Evolutionary conservation across 2,888 invertebrate species (phyloP).

Genomic region (Amphiduros pacificus): DNA sequence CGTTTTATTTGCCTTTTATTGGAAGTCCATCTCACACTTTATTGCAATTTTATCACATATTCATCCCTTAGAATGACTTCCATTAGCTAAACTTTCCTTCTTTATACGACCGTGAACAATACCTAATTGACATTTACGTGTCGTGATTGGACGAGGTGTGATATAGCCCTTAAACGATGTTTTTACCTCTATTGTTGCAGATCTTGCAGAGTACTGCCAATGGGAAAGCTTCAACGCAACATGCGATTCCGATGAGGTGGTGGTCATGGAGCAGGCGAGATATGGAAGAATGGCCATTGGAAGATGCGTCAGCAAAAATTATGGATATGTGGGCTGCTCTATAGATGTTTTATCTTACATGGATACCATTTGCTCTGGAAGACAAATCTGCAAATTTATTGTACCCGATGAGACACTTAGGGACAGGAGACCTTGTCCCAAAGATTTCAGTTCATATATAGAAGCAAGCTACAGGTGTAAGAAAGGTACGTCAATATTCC

Average conservation of each 20-base stretch:
- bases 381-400: slow-evolving; percentile 21
- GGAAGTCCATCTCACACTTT: too few species aligned
- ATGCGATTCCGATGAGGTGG: slow-evolving; percentile 12
- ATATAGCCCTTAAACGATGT: too few species aligned
- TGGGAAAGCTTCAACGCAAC: slow-evolving; percentile 17
- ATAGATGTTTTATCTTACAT: slow-evolving; percentile 23
- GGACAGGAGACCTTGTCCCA: slow-evolving; percentile 26
- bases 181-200: slow-evolving; percentile 6
- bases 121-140: too few species aligned
- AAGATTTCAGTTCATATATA: slow-evolving; percentile 28
- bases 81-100: too few species aligned
- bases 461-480: slow-evolving; percentile 24
- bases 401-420: slow-evolving; percentile 27
- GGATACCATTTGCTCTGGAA: slow-evolving; percentile 25
- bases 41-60: too few species aligned
- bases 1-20: too few species aligned
- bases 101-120: too few species aligned
- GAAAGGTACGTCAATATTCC: slow-evolving; percentile 20
- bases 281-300: slow-evolving; percentile 20
- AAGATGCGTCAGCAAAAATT: slow-evolving; percentile 26
- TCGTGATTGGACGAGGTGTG: too few species aligned
- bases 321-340: slow-evolving; percentile 27
- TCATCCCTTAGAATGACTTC: too few species aligned
- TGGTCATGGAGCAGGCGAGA: slow-evolving; percentile 10
- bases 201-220: slow-evolving; percentile 13